These are phyloP conservation scores for Cryptoprocta ferox DNA, from an alignment of 2,797 vertebrate species.

Conservation along the genomic window DNA sequence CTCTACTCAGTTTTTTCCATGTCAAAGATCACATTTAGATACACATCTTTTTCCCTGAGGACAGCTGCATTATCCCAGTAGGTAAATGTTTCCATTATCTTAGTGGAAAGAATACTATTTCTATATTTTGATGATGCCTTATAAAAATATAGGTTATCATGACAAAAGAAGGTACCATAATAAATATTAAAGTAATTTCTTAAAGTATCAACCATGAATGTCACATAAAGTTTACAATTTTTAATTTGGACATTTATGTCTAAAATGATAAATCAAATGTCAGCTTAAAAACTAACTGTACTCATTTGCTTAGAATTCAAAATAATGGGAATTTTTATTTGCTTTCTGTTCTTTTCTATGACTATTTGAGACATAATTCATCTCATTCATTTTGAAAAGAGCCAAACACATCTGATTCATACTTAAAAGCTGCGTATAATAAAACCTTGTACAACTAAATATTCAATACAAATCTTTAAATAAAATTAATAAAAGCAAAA, in stretches of 20 bases:
- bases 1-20: background rate
- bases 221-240: background rate
- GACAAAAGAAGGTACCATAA: conserved; percentile 3
- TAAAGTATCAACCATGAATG: background rate
- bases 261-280: conserved; percentile 43
- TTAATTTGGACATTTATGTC: background rate
- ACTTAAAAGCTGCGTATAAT: conserved; percentile 24
- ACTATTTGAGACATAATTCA: conserved; percentile 41
- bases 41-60: background rate
- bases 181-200: background rate
- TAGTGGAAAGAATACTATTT: background rate
- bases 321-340: conserved; percentile 29
- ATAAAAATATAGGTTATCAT: background rate
- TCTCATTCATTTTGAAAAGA: conserved; percentile 7
- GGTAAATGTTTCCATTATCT: background rate
- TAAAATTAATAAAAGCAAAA: conserved; percentile 45
- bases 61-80: background rate
- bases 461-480: background rate
- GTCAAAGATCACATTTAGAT: background rate
- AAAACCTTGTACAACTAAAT: conserved; percentile 28
- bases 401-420: conserved; percentile 19
- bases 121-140: background rate
- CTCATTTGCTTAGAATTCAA: conserved; percentile 36
- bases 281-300: conserved; percentile 44
- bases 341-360: conserved; percentile 4